A percentile compares a stretch with the other conserved stretches of the same genome.
phyloP scores from a whole-genome alignment of 2,888 invertebrate genomes.

The Melolontha melolontha region DNA sequence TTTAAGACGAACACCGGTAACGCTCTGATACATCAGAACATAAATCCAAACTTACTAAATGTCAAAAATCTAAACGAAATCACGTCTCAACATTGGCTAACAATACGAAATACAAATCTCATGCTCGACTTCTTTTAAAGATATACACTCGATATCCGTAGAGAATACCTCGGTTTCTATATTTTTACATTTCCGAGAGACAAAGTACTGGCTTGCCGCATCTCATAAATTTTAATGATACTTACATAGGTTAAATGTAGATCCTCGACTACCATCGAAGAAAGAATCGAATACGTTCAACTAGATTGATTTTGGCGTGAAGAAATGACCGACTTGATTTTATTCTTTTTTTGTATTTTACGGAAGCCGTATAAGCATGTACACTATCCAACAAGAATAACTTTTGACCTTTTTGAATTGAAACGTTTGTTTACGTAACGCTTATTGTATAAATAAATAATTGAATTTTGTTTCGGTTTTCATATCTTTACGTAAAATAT shows the following conservation, averaged over 20 bases:
- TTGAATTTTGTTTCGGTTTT: no score
- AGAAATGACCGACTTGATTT: neutral
- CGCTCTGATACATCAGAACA: neutral
- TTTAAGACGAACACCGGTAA: neutral
- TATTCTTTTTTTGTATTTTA: neutral
- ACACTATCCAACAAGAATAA: no score
- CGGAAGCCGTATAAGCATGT: neutral
- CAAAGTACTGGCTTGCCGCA: slow-evolving; percentile 9
- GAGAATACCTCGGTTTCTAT: neutral
- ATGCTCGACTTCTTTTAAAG: slow-evolving; percentile 34
- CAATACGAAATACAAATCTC: slow-evolving; percentile 24
- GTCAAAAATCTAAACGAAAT: slow-evolving; percentile 31
- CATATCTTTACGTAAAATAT: no score
- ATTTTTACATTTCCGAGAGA: slow-evolving; percentile 14
- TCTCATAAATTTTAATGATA: slow-evolving; percentile 39
- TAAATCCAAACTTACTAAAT: slow-evolving; percentile 9
- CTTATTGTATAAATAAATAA: no score
- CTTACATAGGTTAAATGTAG: neutral
- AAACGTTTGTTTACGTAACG: no score
- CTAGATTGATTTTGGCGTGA: slow-evolving; percentile 1
- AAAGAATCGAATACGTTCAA: slow-evolving; percentile 9
- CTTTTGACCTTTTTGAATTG: no score
- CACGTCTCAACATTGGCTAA: neutral
- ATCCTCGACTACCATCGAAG: slow-evolving; percentile 10
- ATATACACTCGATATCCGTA: slow-evolving; percentile 15